Conservation (phyloP, 1,140 invertebrate genomes). For the Oryzaephilus surinamensis region DNA sequence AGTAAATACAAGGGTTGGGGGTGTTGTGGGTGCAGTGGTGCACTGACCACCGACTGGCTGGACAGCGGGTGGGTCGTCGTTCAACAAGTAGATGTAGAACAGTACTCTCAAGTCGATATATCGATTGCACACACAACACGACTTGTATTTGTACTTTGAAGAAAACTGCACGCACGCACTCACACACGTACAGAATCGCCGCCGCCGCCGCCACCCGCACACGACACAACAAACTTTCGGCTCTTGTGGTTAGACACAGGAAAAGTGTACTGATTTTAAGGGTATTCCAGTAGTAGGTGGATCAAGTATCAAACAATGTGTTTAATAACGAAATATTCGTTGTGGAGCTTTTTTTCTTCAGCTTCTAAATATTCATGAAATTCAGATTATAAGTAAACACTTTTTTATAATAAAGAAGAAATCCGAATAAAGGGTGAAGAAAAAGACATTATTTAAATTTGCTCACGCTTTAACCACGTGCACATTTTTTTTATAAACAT, state of each 20-base stretch:
- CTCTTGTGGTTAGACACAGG: conserved; percentile 1
- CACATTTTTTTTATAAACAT: no score
- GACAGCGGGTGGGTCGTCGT: conserved; percentile 3
- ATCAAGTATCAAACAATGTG: no score
- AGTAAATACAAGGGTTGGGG: conserved; percentile 1
- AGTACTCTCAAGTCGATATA: conserved; percentile 23
- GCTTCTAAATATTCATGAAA: no score
- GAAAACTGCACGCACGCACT: conserved; percentile 9
- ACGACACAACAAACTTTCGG: conserved; percentile 3
- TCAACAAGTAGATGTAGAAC: conserved; percentile 28
- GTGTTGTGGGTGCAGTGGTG: conserved; percentile 6
- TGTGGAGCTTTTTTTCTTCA: no score
- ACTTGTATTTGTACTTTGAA: conserved; percentile 12
- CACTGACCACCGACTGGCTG: conserved; percentile 2
- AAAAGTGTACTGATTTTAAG: no score
- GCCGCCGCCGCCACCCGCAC: no score
- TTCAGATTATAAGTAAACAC: no score
- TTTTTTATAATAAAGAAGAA: no score
- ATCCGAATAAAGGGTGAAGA: no score
- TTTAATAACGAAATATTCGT: no score
- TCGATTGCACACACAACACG: conserved; percentile 14
- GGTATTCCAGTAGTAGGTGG: no score
- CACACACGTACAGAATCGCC: neutral
- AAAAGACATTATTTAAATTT: conserved; percentile 1
- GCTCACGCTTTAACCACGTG: conserved; percentile 5